Evolutionary conservation across 1,140 invertebrate genomes (phyloP).

Genomic region (Drosophila simulans): DNA sequence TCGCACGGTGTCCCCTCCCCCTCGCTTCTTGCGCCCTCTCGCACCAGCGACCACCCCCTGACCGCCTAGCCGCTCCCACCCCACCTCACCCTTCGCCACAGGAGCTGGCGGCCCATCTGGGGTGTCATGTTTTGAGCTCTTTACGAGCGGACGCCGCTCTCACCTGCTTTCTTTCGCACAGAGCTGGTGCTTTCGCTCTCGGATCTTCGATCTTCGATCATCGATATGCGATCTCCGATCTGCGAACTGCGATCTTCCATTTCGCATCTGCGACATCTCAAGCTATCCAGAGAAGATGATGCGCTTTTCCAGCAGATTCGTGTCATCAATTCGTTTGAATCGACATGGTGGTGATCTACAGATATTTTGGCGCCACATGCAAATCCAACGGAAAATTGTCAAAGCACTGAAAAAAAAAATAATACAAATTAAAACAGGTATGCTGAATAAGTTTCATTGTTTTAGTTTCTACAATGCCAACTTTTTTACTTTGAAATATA

Average conservation of each 20-base stretch:
- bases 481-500: too few relatives aligned
- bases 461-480: too few relatives aligned
- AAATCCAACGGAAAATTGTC: background rate
- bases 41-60: background rate
- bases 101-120: constrained; percentile 38
- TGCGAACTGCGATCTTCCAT: constrained; percentile 26
- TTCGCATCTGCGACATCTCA: constrained; percentile 16
- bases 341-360: background rate
- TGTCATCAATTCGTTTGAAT: background rate
- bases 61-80: background rate
- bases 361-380: background rate
- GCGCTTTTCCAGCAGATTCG: constrained; percentile 14
- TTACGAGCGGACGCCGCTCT: constrained; percentile 45
- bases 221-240: too few relatives aligned
- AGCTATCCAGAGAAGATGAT: constrained; percentile 12
- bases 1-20: constrained; percentile 69
- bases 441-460: too few relatives aligned
- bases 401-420: background rate
- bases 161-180: constrained; percentile 69
- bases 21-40: background rate
- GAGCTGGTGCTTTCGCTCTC: constrained; percentile 44
- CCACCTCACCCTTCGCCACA: background rate
- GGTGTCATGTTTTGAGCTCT: constrained; percentile 51
- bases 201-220: constrained; percentile 12
- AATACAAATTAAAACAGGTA: too few relatives aligned